phyloP scores from a whole-genome alignment of 2,797 vertebrate species.

The Myotis myotis region DNA sequence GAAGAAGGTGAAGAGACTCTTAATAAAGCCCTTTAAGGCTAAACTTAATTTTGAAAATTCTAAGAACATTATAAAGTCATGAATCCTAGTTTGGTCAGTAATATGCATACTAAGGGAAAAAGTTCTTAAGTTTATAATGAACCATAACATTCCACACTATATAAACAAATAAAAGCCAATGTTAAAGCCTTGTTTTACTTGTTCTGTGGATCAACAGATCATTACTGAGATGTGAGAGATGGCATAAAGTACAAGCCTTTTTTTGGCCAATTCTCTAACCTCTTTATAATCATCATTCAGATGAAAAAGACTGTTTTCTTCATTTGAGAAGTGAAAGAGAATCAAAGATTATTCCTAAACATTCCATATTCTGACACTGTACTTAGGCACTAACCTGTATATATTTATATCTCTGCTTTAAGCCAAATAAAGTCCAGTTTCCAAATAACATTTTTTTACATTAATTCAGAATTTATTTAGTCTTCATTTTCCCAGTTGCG shows the following conservation, averaged over 20 bases:
- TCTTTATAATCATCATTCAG: not conserved
- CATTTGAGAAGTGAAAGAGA: conserved; percentile 24
- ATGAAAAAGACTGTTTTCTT: conserved; percentile 42
- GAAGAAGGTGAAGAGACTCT: not conserved
- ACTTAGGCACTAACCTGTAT: conserved; percentile 2
- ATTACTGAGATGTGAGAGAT: conserved; percentile 10
- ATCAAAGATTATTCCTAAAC: conserved; percentile 41
- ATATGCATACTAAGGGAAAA: conserved; percentile 21
- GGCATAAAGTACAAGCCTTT: conserved; percentile 5
- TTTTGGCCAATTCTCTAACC: conserved; percentile 41
- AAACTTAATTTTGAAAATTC: conserved; percentile 53
- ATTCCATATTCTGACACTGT: not conserved
- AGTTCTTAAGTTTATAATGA: conserved; percentile 39
- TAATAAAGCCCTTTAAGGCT: conserved; percentile 39
- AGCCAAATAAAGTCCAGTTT: not conserved
- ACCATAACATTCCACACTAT: not conserved
- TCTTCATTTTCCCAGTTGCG: not conserved
- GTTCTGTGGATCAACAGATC: conserved; percentile 48
- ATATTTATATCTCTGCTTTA: not conserved
- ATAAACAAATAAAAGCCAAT: conserved; percentile 53
- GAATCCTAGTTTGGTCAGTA: not conserved
- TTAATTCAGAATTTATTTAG: not conserved
- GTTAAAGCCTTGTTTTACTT: conserved; percentile 56
- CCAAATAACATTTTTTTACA: conserved; percentile 21
- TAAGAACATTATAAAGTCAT: not conserved